Base-by-base conservation (phyloP, 2,113 vertebrate species). In the Chaenogobius annularis region DNA sequence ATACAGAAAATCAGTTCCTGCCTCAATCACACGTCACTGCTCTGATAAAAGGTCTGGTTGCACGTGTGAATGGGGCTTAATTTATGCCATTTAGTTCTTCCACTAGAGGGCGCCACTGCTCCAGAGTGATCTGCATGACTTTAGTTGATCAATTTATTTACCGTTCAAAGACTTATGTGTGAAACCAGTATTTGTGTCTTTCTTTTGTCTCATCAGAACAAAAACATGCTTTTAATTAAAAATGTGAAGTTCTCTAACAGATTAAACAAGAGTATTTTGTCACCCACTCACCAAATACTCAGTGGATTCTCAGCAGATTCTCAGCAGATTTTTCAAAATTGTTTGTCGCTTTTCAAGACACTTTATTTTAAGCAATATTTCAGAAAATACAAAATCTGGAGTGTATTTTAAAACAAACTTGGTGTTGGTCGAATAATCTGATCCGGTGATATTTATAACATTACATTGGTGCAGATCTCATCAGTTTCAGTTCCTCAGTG, bases 401-500 rank as follows among this genome's bases (percentile, higher is more conserved):
- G 26, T 31, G 26, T 31, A 31, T 2, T 31, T 31, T 31, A 31
- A 31, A 31, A 31, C 26, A 31, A 31, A 31, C 26, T 31, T 31
- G 2, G 26, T 11, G 10, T 5, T 22, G 37, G 37, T 9, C 8
- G 37, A 40, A 40, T 55, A 55, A 22, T 62, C 12, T 26, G 10
- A 58, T 31, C 1, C 7, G 31, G 12, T 31, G 5, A 14, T 59
- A 26, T 14, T 26, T 26, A 15, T 26, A 3, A 23, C 12, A 12
- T 26, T 11, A 2, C 22, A 31, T 62, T 40, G 7, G 13, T 62
- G 61, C 17, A 19, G 6, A 35, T 40, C 61, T 63, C 61, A 63
- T 62, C 61, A 63, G 61, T 63, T 63, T 63, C 61, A 63, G 17
- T 63, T 63, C 61, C 61, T 63, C 61, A 40, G 35, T n/a, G 35